A percentile compares a stretch with the other conserved stretches of the same genome.
These are phyloP conservation scores for Globodera rostochiensis DNA, from an alignment of 1,140 invertebrate genomes.

Conservation along the genomic window DNA sequence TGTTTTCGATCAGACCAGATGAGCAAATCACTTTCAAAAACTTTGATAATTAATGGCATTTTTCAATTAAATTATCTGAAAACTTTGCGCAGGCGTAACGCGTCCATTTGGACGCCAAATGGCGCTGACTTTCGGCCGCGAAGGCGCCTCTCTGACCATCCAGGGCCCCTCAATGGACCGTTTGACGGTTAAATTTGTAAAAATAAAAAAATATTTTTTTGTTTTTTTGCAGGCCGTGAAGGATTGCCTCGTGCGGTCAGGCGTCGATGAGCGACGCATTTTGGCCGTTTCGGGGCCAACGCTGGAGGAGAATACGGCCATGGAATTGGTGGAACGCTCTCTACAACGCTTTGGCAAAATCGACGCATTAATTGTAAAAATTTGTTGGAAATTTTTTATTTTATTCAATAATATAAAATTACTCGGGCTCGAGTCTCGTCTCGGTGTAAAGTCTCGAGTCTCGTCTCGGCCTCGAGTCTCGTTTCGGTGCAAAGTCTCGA, in stretches of 20 bases:
- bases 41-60: too few relatives aligned
- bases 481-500: too few relatives aligned
- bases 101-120: slow-evolving; percentile 1
- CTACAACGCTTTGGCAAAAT: slow-evolving; percentile 10
- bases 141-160: not conserved
- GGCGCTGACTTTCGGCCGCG: not conserved
- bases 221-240: not conserved
- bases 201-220: not conserved
- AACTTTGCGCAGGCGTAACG: not conserved
- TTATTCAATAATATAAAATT: not conserved
- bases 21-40: too few relatives aligned
- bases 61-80: too few relatives aligned
- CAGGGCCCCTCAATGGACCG: not conserved
- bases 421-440: too few relatives aligned
- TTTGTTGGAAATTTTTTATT: too few relatives aligned
- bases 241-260: not conserved
- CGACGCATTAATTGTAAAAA: not conserved
- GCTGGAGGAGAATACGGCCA: not conserved
- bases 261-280: slow-evolving; percentile 3
- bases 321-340: slow-evolving; percentile 6
- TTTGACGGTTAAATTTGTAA: not conserved
- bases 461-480: too few relatives aligned
- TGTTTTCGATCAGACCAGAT: too few relatives aligned
- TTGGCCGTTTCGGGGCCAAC: not conserved
- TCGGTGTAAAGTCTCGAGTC: too few relatives aligned